phyloP scores from a whole-genome alignment of 2,888 invertebrate genomes.

The Sminthurinus aureus region DNA sequence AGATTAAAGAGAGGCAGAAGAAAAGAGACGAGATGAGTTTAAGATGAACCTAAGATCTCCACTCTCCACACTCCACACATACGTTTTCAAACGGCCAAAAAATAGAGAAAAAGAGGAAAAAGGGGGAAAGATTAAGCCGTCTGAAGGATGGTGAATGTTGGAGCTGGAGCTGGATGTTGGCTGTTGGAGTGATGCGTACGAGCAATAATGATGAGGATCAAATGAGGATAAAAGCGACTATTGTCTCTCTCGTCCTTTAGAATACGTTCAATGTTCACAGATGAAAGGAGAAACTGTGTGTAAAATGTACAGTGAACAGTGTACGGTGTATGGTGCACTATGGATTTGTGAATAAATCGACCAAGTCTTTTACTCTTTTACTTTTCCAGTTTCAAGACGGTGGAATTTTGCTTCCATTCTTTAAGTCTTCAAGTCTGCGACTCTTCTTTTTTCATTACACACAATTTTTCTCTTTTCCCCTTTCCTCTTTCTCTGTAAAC shows the following conservation, averaged over 20 bases:
- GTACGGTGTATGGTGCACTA: neutral
- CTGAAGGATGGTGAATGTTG: constrained; percentile 13
- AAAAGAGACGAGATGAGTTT: neutral
- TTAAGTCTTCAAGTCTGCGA: neutral
- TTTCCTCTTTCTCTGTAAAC: neutral
- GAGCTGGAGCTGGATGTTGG: neutral
- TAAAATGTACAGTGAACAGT: neutral
- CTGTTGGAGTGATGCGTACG: constrained; percentile 23
- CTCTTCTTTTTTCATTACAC: constrained; percentile 33
- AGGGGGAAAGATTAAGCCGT: constrained; percentile 42
- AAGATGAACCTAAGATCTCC: neutral
- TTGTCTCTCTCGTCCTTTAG: constrained; percentile 24
- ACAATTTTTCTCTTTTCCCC: constrained; percentile 36
- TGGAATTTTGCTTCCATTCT: neutral
- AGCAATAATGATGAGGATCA: constrained; percentile 46
- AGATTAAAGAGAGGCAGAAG: too few relatives aligned
- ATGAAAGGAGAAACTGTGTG: too few relatives aligned
- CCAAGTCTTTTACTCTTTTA: constrained; percentile 12
- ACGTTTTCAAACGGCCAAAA: constrained; percentile 36
- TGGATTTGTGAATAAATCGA: constrained; percentile 41
- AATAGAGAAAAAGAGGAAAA: constrained; percentile 13
- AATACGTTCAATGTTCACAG: too few relatives aligned
- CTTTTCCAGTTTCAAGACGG: neutral
- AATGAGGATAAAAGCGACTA: constrained; percentile 44
- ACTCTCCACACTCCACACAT: neutral